Base-by-base conservation (phyloP, 2,113 vertebrate species). In the Leuciscus idus region DNA sequence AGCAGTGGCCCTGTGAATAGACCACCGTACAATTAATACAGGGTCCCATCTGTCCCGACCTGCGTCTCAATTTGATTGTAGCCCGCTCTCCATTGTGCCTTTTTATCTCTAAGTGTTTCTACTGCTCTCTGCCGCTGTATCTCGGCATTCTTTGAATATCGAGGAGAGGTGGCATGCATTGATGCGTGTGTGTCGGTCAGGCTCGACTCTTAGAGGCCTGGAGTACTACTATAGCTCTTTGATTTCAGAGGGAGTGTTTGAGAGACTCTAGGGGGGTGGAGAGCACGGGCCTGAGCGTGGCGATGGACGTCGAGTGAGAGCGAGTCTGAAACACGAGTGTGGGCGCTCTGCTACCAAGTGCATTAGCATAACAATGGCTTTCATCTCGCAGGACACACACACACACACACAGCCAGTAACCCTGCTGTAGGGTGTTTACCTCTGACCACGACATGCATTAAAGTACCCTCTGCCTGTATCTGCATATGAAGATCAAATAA, bases 41-140 rank as follows among this genome's bases (percentile, higher is more conserved):
- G 94, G 94, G 95, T 91, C 96, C 96, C 96, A 97, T 96, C 96
- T 97, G 96, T 95, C 93, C 39, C 72, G 89, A 91, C 89, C 90
- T 92, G 90, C 87, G 87, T 87, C 92, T 95, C 94, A 95, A 96
- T 96, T 95, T 95, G 92, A 95, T 96, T 95, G 92, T 89, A 91
- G 92, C 95, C 94, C 92, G 91, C 88, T 90, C 84, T 87, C 94
- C 91, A 96, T 96, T 96, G 95, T 95, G 84, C 21, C 90, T 92
- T 91, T 87, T 92, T 90, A 88, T 89, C 92, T 93, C 78, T 84
- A 91, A 94, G 91, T 89, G 91, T 68, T 84, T 88, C 74, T 70
- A 66, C 70, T 68, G 85, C 46, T 68, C 75, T 68, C 72, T 68
- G 39, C 61, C 4, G 43, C 62, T 52, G 26, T 23, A 68, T 68